Evolutionary conservation across 2,797 vertebrate species (phyloP).

Genomic region (Pangasius sanitwongsei): DNA sequence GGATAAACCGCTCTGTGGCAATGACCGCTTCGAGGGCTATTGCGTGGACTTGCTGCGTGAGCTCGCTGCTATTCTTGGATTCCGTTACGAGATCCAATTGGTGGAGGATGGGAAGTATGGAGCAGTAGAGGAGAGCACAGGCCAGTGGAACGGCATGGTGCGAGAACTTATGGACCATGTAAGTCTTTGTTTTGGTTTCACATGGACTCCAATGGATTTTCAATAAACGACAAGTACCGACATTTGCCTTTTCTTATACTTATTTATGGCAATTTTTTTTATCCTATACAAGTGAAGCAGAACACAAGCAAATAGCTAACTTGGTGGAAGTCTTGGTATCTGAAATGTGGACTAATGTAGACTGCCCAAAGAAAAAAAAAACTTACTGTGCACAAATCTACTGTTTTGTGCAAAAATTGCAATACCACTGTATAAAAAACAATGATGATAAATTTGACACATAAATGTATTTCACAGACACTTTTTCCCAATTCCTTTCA

Average conservation of each 20-base stretch:
- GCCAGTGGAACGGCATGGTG: constrained; percentile 98
- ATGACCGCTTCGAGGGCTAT: constrained; percentile 79
- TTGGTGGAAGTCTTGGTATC: not conserved
- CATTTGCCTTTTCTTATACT: not conserved
- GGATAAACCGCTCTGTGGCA: constrained; percentile 78
- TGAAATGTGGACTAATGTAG: not conserved
- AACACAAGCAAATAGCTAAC: not conserved
- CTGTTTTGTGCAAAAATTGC: not conserved
- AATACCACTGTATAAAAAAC: not conserved
- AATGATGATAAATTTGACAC: not conserved
- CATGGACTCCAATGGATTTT: not conserved
- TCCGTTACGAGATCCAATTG: constrained; percentile 76
- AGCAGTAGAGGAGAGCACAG: constrained; percentile 73
- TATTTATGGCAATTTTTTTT: not conserved
- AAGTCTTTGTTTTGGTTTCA: constrained; percentile 68
- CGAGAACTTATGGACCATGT: constrained; percentile 96
- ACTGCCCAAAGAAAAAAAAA: not conserved
- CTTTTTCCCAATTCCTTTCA: not conserved
- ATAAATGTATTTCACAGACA: not conserved
- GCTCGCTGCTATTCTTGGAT: constrained; percentile 75
- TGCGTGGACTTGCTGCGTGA: constrained; percentile 79
- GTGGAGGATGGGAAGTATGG: constrained; percentile 79
- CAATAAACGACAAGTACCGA: not conserved
- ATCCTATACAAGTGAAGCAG: too few relatives aligned
- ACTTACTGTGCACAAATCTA: not conserved